Evolutionary conservation across 2,113 vertebrate species (phyloP).

Genomic region (Merops nubicus): DNA sequence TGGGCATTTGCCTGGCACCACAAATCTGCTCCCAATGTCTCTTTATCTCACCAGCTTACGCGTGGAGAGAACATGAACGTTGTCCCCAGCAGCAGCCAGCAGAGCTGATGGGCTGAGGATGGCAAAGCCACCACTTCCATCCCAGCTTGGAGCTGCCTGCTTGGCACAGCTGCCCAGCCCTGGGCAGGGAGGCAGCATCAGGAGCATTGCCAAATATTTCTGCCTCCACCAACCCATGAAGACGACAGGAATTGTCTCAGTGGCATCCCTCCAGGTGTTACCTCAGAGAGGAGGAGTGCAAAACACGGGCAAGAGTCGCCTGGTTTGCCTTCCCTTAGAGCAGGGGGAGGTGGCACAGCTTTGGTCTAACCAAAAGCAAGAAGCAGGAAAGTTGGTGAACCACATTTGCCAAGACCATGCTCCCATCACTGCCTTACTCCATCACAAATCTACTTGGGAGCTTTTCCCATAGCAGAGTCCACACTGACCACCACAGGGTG

Average conservation of each 20-base stretch:
- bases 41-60: rapidly evolving
- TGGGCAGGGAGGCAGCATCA: background rate
- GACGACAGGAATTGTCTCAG: rapidly evolving
- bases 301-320: rapidly evolving
- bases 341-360: background rate
- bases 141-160: background rate
- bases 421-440: background rate
- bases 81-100: background rate
- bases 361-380: background rate
- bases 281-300: background rate
- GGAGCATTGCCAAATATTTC: background rate
- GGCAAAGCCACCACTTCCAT: background rate
- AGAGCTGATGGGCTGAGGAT: background rate
- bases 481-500: rapidly evolving
- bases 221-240: rapidly evolving
- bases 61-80: rapidly evolving
- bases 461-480: background rate
- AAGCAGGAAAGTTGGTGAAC: background rate
- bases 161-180: background rate
- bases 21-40: background rate
- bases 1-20: background rate
- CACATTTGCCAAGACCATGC: rapidly evolving
- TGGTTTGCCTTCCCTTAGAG: background rate
- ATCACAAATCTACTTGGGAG: background rate
- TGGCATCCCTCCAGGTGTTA: background rate